Base-by-base conservation (phyloP, 2,888 invertebrate species). In the Tenthredo livida region DNA sequence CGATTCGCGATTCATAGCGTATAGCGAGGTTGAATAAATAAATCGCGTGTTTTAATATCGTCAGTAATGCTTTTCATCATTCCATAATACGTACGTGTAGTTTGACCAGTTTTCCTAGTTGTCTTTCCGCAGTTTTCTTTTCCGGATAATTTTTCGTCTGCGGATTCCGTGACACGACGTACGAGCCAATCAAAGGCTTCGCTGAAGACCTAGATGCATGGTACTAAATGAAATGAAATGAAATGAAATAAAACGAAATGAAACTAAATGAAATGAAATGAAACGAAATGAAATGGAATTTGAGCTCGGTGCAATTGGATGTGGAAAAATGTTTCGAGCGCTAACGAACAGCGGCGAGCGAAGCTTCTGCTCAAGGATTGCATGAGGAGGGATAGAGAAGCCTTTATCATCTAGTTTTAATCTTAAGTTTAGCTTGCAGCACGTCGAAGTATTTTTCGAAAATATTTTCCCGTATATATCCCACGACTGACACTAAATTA, bases 141-240 rank as follows among this genome's bases (percentile, higher is more conserved):
- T 5, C 43, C 43, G 25, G 43, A 77, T 40, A 77, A 77, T 77
- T 77, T 77, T 33, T 54, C 29, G 77, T 77, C 77, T 40, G 43
- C 54, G 33, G 50, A 77, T 77, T 77, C 33, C 77, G 40, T 77
- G 77, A 77, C 77, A 77, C 77, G 77, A 37, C 10, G 25, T 47
- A 75, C 75, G 47, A 77, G 77, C 77, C 77, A 77, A 77, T 77
- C 77, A 77, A 77, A 77, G 77, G 29, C 50, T 54, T 77, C 77
- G 54, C n/a, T 17, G 77, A 77, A 77, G 77, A 77, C 77, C 50
- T 54, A 77, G 77, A 77, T 77, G 77, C 77, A 77, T 77, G 29
- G 77, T 17, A 77, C 77, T 77, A 77, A 77, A 77, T 77, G 54
- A 77, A 77, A 77, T 75, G 75, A 75, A 75, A 75, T 77, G 77